phyloP scores from a whole-genome alignment of 2,888 invertebrate genomes.

The Coronaproctus castanopsis region DNA sequence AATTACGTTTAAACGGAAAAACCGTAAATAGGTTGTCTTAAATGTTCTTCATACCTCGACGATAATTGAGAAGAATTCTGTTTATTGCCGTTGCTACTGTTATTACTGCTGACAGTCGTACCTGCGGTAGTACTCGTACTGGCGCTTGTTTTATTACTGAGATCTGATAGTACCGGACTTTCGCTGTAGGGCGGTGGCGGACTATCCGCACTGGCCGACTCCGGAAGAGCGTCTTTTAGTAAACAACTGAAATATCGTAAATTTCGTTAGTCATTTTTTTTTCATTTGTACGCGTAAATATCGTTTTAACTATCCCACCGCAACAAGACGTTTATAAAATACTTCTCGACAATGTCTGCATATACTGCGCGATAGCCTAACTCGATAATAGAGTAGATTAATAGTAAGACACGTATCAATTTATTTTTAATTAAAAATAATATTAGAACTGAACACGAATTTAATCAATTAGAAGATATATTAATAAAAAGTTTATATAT shows the following conservation, averaged over 20 bases:
- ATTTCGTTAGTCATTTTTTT: too few relatives aligned
- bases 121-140: conserved; percentile 10
- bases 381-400: too few relatives aligned
- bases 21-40: conserved; percentile 15
- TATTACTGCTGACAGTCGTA: conserved; percentile 11
- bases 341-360: too few relatives aligned
- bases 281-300: background rate
- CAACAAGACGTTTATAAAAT: conserved; percentile 8
- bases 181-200: conserved; percentile 30
- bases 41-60: conserved; percentile 18
- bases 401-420: too few relatives aligned
- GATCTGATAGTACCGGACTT: conserved; percentile 14
- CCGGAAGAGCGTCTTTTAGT: conserved; percentile 18
- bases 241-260: conserved; percentile 16
- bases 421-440: too few relatives aligned
- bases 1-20: conserved; percentile 19
- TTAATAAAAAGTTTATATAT: too few relatives aligned
- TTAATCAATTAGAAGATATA: too few relatives aligned
- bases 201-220: conserved; percentile 24
- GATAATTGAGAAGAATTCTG: conserved; percentile 14
- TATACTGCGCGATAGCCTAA: too few relatives aligned
- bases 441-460: too few relatives aligned
- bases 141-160: conserved; percentile 11
- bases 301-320: background rate
- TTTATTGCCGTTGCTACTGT: conserved; percentile 10